Evolutionary conservation across 2,888 invertebrate species (phyloP).

Genomic region (Hypomecis atomaria): DNA sequence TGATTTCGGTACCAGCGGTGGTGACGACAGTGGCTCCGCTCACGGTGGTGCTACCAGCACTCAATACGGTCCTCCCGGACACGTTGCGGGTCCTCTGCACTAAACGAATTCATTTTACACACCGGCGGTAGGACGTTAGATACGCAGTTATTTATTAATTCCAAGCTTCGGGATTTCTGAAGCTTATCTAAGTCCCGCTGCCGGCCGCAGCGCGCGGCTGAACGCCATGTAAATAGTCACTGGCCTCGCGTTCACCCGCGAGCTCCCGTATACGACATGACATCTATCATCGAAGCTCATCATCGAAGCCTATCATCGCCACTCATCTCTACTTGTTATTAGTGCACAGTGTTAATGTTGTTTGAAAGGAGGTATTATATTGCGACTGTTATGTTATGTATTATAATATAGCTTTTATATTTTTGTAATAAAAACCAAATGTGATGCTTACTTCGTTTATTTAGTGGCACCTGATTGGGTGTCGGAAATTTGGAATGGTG

Average conservation of each 20-base stretch:
- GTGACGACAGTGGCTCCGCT: conserved; percentile 58
- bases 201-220: conserved; percentile 55
- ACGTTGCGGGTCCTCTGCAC: conserved; percentile 79
- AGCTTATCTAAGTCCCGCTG: conserved; percentile 47
- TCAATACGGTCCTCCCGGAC: conserved; percentile 82
- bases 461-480: conserved; percentile 56
- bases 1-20: conserved; percentile 68
- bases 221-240: conserved; percentile 75
- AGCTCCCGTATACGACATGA: conserved; percentile 47
- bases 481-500: conserved; percentile 48
- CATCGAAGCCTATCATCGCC: conserved; percentile 57
- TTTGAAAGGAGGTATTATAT: conserved; percentile 72
- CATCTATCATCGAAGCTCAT: conserved; percentile 53
- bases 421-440: conserved; percentile 78
- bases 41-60: conserved; percentile 74
- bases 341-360: conserved; percentile 81
- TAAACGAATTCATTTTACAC: conserved; percentile 55
- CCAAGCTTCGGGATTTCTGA: conserved; percentile 22
- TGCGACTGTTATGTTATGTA: conserved; percentile 82
- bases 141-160: conserved; percentile 65
- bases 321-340: conserved; percentile 79
- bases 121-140: conserved; percentile 61
- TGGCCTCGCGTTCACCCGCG: conserved; percentile 61
- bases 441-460: conserved; percentile 71
- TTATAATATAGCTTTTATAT: conserved; percentile 78